Evolutionary conservation across 2,797 vertebrate species (phyloP), one percentile per base, ranked within the genome.

Genomic region (Sebastes jordani): DNA sequence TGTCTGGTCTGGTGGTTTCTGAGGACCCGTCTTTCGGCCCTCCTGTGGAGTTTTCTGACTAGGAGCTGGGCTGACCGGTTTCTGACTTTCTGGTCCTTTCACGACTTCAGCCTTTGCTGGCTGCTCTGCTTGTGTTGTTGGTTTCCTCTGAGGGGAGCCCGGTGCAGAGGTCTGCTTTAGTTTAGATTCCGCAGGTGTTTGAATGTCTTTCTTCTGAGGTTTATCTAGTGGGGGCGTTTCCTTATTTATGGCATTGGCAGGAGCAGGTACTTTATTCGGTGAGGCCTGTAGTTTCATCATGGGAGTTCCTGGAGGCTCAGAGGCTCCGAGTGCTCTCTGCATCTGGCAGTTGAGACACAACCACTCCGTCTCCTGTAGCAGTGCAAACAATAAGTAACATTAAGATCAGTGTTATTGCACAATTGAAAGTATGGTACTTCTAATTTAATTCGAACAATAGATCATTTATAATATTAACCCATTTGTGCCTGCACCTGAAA

Each of bases 301-400:
- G 4, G 89, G 95, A 79, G 89, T 87, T 76, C 94, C 93, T 76
- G 94, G 93, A 81, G 96, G 89, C 59, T 98, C 95, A 71, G 96
- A 95, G 80, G 85, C 96, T 74, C 90, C 96, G 18, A 99, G 90
- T 0, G 98, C 97, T 95, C 97, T 96, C 71, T 97, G 96, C 97
- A 99, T 97, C 94, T 99, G 99, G 91, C 99, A 99, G 89, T 97
- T 99, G 81, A 99, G 97, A 93, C 98, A 99, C 74, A 99, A 96
- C 99, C 97, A 98, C 88, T 98, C 93, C 32, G 91, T 91, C 16
- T 79, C 86, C 94, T 95, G 42, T 10, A 74, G 42, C 6, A 71
- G 7, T 86, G 11, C 14, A 84, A 78, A 86, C 2, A 71, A 75
- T 22, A 36, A 42, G 13, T 55, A 1, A 9, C 38, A 83, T 49